A percentile compares a stretch with the other conserved stretches of the same genome.
phyloP scores from a whole-genome alignment of 2,113 vertebrate genomes.

The Crypturellus undulatus region DNA sequence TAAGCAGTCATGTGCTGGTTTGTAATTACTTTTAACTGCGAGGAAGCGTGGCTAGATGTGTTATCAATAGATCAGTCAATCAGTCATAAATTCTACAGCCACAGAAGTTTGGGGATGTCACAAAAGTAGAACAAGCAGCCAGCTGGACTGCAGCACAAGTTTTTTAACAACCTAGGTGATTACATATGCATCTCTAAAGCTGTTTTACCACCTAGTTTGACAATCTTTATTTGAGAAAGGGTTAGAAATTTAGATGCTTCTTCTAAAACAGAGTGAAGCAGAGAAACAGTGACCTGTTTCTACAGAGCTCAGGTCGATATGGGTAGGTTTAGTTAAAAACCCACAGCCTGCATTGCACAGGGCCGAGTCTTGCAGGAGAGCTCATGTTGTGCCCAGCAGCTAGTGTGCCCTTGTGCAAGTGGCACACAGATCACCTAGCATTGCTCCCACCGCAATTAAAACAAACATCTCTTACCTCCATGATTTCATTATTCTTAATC shows the following conservation, averaged over 20 bases:
- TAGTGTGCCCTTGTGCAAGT: rapidly evolving
- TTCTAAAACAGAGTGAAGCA: not conserved
- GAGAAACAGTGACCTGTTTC: not conserved
- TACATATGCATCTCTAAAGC: not conserved
- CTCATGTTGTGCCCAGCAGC: not conserved
- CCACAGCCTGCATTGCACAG: not conserved
- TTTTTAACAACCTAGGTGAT: constrained; percentile 35
- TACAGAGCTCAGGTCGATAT: not conserved
- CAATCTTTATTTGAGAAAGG: not conserved
- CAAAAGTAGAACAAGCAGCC: constrained; percentile 54
- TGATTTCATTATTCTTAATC: constrained; percentile 94
- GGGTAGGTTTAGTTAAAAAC: not conserved
- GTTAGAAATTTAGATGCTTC: not conserved
- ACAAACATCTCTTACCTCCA: constrained; percentile 87
- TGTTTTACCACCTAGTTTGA: not conserved
- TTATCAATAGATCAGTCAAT: constrained; percentile 69
- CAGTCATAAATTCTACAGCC: constrained; percentile 55
- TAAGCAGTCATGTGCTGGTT: constrained; percentile 54
- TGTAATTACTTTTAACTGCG: constrained; percentile 66
- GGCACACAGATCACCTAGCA: not conserved
- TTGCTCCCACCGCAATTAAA: not conserved
- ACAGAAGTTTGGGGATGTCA: constrained; percentile 53
- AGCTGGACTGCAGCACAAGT: constrained; percentile 35
- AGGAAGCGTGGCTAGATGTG: constrained; percentile 20
- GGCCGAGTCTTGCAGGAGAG: not conserved